These are phyloP conservation scores for Cephalotes varians DNA, from an alignment of 2,888 invertebrate genomes.

Conservation along the genomic window DNA sequence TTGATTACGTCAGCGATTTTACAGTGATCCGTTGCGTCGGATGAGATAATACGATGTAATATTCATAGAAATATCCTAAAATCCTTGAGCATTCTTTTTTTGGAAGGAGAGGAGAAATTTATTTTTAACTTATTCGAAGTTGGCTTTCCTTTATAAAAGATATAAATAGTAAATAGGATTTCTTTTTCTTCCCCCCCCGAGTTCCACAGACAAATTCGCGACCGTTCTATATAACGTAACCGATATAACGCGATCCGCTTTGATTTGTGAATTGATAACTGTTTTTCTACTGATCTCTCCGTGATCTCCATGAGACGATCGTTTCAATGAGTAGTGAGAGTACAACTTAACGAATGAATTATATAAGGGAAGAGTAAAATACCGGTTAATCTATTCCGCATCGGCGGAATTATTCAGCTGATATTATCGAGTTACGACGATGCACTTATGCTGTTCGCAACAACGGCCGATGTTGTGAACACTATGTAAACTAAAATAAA, in stretches of 20 bases:
- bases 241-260: neutral
- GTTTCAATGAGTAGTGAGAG: neutral
- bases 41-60: slow-evolving; percentile 13
- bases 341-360: slow-evolving; percentile 2
- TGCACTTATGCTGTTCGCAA: neutral
- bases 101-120: neutral
- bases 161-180: neutral
- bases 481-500: neutral
- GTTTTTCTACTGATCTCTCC: neutral
- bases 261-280: neutral
- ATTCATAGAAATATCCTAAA: neutral
- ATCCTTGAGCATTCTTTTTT: neutral
- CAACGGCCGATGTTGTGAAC: neutral
- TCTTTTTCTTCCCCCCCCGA: neutral
- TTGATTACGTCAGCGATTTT: slow-evolving; percentile 29
- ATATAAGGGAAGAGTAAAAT: slow-evolving; percentile 1
- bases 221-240: neutral
- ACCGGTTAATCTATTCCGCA: slow-evolving; percentile 17
- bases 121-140: neutral
- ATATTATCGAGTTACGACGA: slow-evolving; percentile 1
- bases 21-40: neutral
- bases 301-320: neutral
- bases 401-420: neutral
- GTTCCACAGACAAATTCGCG: neutral
- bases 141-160: neutral